Evolutionary conservation across 2,797 vertebrate genomes (phyloP).

Genomic region (Vespertilio murinus): DNA sequence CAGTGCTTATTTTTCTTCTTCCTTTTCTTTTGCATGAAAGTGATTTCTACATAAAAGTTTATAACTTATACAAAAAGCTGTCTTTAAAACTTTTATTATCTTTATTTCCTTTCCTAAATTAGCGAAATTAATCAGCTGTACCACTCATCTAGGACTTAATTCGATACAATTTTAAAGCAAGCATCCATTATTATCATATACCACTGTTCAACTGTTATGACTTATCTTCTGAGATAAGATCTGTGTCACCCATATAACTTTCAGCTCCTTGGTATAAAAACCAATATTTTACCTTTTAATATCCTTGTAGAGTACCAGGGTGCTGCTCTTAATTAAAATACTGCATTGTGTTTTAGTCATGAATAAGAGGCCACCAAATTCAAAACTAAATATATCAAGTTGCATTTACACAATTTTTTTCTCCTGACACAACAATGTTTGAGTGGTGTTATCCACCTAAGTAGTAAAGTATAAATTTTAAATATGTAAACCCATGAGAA

Average conservation of each 20-base stretch:
- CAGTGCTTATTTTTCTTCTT: neutral
- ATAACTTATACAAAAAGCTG: neutral
- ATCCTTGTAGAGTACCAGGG: neutral
- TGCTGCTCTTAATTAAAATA: neutral
- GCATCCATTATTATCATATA: neutral
- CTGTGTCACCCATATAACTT: neutral
- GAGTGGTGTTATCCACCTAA: neutral
- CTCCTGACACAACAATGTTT: neutral
- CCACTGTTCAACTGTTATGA: neutral
- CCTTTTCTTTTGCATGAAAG: neutral
- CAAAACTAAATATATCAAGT: neutral
- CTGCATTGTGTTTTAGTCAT: neutral
- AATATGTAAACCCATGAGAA: conserved; percentile 9
- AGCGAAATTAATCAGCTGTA: neutral
- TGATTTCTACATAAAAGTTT: neutral
- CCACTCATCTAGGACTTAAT: neutral
- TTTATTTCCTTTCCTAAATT: neutral
- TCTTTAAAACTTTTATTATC: neutral
- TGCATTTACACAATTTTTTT: neutral
- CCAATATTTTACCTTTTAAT: neutral
- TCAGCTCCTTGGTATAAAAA: neutral
- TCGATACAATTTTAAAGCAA: neutral
- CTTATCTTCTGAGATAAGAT: neutral
- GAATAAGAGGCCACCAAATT: neutral
- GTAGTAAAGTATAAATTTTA: neutral